Percentiles rank a stretch among this genome's conserved stretches.
Conservation (phyloP, 2,888 invertebrate genomes). For the Euplagia quadripunctaria region DNA sequence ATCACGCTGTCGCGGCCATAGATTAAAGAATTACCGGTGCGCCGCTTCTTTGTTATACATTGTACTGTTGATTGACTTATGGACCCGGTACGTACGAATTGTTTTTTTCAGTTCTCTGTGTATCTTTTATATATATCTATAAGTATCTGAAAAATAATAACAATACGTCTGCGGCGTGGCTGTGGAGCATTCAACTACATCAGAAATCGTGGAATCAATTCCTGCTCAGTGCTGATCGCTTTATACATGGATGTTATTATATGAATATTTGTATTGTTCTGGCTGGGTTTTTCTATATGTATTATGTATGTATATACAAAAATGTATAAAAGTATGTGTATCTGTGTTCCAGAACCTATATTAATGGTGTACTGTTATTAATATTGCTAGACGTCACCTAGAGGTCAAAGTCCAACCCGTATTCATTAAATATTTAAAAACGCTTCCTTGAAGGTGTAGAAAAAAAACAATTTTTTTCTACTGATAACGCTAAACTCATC, state of each 20-base stretch:
- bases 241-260: too few relatives aligned
- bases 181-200: neutral
- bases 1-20: slow-evolving; percentile 38
- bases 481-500: too few relatives aligned
- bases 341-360: neutral
- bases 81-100: neutral
- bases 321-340: neutral
- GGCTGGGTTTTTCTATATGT: neutral
- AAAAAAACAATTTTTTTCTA: too few relatives aligned
- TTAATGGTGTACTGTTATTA: neutral
- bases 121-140: neutral
- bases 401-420: neutral
- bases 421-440: too few relatives aligned
- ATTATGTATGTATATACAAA: neutral
- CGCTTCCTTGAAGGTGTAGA: too few relatives aligned
- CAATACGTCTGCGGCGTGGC: neutral
- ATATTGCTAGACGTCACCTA: neutral
- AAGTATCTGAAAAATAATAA: neutral
- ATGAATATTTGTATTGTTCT: neutral
- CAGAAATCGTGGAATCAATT: neutral
- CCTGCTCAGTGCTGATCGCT: neutral
- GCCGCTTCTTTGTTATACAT: neutral
- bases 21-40: slow-evolving; percentile 31
- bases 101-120: neutral
- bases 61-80: neutral